Conservation (phyloP, 2,113 vertebrate species). For the Nestor notabilis region DNA sequence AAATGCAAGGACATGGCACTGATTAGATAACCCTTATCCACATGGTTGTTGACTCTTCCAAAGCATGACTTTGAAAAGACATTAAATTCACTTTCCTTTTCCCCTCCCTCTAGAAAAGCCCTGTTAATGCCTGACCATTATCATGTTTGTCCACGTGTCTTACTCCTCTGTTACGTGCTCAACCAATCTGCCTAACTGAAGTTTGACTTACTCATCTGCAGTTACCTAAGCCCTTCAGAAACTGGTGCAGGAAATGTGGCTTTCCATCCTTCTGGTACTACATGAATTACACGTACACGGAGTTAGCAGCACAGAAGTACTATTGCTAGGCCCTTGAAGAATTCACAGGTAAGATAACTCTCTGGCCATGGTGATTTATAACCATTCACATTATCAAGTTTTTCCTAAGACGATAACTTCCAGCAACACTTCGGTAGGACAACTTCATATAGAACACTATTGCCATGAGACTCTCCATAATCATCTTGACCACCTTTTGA, state of each 20-base stretch:
- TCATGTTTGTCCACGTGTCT: background rate
- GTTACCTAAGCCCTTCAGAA: background rate
- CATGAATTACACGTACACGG: background rate
- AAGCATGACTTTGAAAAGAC: slow-evolving; percentile 49
- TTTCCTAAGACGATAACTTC: background rate
- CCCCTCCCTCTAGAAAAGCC: background rate
- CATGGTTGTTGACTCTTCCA: slow-evolving; percentile 1
- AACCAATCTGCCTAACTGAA: background rate
- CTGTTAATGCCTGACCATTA: background rate
- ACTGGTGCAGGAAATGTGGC: fast-evolving
- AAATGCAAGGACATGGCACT: slow-evolving; percentile 35
- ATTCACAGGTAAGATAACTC: background rate
- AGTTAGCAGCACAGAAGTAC: background rate
- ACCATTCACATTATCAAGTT: fast-evolving
- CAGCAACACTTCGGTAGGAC: background rate
- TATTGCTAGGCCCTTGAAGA: background rate
- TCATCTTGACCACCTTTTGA: background rate
- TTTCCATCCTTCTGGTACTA: background rate
- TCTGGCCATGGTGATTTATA: background rate
- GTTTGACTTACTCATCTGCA: background rate
- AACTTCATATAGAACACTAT: background rate
- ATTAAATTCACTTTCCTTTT: background rate
- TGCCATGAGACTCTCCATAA: background rate
- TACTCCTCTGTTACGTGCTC: fast-evolving
- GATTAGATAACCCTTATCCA: slow-evolving; percentile 59